Base-by-base conservation (phyloP, 1,140 invertebrate species). In the Tetragnatha versicolor region DNA sequence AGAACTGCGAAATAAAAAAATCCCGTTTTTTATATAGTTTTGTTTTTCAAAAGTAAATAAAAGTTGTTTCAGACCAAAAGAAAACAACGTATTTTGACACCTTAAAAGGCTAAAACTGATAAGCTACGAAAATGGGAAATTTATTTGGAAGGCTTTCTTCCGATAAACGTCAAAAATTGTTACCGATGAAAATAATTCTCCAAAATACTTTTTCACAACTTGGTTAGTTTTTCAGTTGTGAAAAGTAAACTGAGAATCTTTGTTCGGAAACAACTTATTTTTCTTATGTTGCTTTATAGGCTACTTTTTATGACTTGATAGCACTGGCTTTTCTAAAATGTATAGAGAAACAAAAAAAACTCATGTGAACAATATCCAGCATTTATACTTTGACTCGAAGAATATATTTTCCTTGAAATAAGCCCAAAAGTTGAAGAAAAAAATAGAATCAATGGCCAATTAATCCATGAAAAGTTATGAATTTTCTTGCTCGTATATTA, bases 111-210 rank as follows among this genome's bases (percentile, higher is more conserved):
- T 39, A 31, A 73, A 73, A 60, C 69, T 73, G 69, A 73, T 73
- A 73, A 60, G 53, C 60, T 39, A 33, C 33, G 49, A 73, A 73
- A 73, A 55, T 35, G 37, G 69, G 45, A 73, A 73, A 60, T 73
- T 73, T 60, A 27, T 73, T 60, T 60, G 37, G 7, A 7, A 60
- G 53, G 37, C 47, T 73, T 73, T 73, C 37, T 73, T 51, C 39
- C 69, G 69, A 73, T 73, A 73, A 73, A 73, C 55, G 69, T 73
- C 69, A 73, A 60, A 60, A 73, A 73, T 60, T 73, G 65, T 55
- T n/a, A 20, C 12, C 53, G 37, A 73, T 73, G 49, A 73, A 73
- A 73, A 73, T 73, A 73, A 73, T 73, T 73, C 69, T 39, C 60
- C 14, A 47, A 58, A 73, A 73, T 60, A 73, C 35, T 25, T 27